Conservation (phyloP, 2,113 vertebrate species). For the Syngnathus scovelli region DNA sequence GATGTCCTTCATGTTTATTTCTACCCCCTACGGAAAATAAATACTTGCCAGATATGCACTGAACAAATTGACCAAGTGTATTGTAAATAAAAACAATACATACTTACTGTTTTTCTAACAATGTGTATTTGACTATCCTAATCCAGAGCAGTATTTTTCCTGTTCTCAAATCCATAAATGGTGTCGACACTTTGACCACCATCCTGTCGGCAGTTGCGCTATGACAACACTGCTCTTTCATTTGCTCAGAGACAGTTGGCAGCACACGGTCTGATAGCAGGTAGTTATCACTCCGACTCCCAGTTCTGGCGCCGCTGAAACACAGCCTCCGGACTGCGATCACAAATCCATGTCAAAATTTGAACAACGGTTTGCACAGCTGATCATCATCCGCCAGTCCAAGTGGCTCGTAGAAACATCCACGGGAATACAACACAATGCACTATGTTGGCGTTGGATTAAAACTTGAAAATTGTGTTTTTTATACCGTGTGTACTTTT, state of each 20-base stretch:
- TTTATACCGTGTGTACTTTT: not conserved
- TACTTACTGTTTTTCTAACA: not conserved
- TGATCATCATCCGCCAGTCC: constrained; percentile 25
- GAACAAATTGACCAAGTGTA: not conserved
- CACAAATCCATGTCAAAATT: constrained; percentile 41
- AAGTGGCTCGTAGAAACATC: not conserved
- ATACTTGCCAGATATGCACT: not conserved
- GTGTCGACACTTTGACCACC: constrained; percentile 14
- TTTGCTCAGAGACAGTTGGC: constrained; percentile 36
- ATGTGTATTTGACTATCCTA: not conserved
- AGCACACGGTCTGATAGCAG: constrained; percentile 18
- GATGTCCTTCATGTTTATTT: not conserved
- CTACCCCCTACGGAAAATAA: not conserved
- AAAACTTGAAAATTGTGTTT: not conserved
- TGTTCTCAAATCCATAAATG: constrained; percentile 4
- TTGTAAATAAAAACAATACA: no score
- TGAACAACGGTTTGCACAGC: constrained; percentile 24
- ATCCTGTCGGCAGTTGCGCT: constrained; percentile 22
- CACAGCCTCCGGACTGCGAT: constrained; percentile 24
- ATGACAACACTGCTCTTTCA: constrained; percentile 34
- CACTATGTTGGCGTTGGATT: not conserved
- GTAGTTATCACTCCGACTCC: constrained; percentile 34
- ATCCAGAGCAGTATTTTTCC: not conserved
- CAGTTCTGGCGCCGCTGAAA: constrained; percentile 25
- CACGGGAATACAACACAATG: not conserved